A percentile compares a stretch with the other conserved stretches of the same genome.
phyloP scores from a whole-genome alignment of 2,113 vertebrate genomes.

The Pao palembangensis region DNA sequence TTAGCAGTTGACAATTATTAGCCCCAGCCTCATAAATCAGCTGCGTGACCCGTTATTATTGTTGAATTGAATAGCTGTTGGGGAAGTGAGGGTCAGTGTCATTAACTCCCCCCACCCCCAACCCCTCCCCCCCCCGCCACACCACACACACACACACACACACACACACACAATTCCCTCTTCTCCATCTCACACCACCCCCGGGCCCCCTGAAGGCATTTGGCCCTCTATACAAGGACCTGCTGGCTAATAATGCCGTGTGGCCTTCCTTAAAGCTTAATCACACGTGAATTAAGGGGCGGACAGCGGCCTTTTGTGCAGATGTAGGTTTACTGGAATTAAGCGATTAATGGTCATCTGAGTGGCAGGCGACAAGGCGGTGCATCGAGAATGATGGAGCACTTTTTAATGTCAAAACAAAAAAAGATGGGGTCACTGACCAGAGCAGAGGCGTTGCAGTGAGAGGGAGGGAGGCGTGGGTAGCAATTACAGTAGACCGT shows the following conservation, averaged over 20 bases:
- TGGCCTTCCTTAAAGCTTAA: constrained; percentile 83
- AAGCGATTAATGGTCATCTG: constrained; percentile 95
- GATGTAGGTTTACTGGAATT: constrained; percentile 95
- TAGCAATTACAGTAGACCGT: constrained; percentile 73
- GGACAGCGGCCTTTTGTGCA: constrained; percentile 95
- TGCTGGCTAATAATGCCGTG: constrained; percentile 92
- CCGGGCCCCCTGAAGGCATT: constrained; percentile 88
- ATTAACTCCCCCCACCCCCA: constrained; percentile 86
- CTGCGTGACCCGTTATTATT: constrained; percentile 92
- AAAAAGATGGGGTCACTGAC: background rate
- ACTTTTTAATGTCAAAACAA: constrained; percentile 80
- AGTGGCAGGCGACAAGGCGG: constrained; percentile 86
- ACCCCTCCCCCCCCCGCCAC: no score
- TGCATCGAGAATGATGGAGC: constrained; percentile 89
- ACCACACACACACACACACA: constrained; percentile 36
- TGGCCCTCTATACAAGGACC: constrained; percentile 79
- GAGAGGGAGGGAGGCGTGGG: constrained; percentile 26
- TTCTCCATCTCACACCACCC: constrained; percentile 60
- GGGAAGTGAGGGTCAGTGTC: constrained; percentile 98
- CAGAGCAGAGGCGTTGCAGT: constrained; percentile 40
- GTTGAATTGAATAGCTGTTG: constrained; percentile 95
- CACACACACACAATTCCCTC: constrained; percentile 24
- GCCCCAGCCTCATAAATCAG: constrained; percentile 93
- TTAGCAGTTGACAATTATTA: constrained; percentile 97
- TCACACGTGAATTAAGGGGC: constrained; percentile 86